Evolutionary conservation across 2,888 invertebrate species (phyloP).

Genomic region (Seira sanloemensis): DNA sequence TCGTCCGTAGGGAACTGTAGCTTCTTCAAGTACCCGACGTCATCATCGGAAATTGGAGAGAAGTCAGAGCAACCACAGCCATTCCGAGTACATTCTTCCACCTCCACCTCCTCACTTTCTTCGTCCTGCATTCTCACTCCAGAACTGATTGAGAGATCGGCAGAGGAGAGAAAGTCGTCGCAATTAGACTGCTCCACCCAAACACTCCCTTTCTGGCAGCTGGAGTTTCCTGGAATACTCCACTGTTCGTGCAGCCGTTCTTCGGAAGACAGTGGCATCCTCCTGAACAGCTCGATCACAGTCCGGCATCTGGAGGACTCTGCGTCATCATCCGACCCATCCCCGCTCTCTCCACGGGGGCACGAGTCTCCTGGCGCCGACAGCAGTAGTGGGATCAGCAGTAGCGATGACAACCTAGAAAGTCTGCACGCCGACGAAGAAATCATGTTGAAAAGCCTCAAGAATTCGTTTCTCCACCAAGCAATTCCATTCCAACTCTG

Average conservation of each 20-base stretch:
- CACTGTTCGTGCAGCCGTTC: constrained; percentile 41
- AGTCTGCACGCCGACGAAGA: constrained; percentile 57
- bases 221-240: constrained; percentile 53
- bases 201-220: constrained; percentile 59
- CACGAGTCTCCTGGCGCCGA: constrained; percentile 56
- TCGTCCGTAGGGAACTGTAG: constrained; percentile 34
- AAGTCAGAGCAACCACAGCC: constrained; percentile 16
- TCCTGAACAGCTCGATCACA: constrained; percentile 13
- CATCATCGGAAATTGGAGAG: not conserved
- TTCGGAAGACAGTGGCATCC: constrained; percentile 48
- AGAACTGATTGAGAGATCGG: not conserved
- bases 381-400: constrained; percentile 58
- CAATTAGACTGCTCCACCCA: constrained; percentile 28
- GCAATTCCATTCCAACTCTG: constrained; percentile 60
- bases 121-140: constrained; percentile 51
- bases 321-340: not conserved
- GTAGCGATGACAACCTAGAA: constrained; percentile 60
- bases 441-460: constrained; percentile 62
- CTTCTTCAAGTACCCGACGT: constrained; percentile 43
- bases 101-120: constrained; percentile 57
- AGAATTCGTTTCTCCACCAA: constrained; percentile 60
- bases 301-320: constrained; percentile 38
- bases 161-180: not conserved
- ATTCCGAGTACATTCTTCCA: constrained; percentile 55
- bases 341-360: constrained; percentile 20